Evolutionary conservation across 2,888 invertebrate species (phyloP), one percentile per base, ranked within the genome.

Genomic region (Andrena minutula): DNA sequence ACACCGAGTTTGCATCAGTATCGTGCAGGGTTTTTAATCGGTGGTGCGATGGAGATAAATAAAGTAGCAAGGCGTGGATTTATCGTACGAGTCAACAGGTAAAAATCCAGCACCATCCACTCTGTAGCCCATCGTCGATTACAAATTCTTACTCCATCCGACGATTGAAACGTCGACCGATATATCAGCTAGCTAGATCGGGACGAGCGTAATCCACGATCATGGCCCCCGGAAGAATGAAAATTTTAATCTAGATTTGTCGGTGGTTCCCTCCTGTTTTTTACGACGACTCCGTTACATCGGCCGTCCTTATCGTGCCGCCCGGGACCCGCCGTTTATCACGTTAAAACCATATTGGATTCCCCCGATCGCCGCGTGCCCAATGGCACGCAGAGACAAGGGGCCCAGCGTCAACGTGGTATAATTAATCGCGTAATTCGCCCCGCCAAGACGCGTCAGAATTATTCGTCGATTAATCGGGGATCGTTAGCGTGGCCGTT

Each of bases 251-350:
- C 80, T 58, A 64, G 75, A 80, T 75, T 80, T 80, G 82, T 82
- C 70, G 82, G 16, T n/a, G 76, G n/a, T 23, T 53, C 51, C 16
- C 51, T 10, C n/a, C 5, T 12, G 35, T 64, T 78, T 78, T 61
- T 71, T 70, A 68, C 63, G 58, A 63, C 32, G 2, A 26, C 47
- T 41, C 23, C 20, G 41, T 72, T 51, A 56, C 69, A 28, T 58
- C 26, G 63, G 41, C 30, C 6, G 65, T 64, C 88, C 84, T 83
- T 81, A 86, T 87, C 84, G 76, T 82, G 76, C 56, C 60, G 65
- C 53, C 78, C 80, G 79, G 26, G 26, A 82, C 83, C 83, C 83
- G 84, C 73, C 87, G 88, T 87, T 88, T 86, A 83, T 88, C 86
- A 87, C 88, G 28, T 41, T 76, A 79, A 82, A 82, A 87, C 81